Conservation (phyloP, 2,797 vertebrate species). For the Peromyscus eremicus region DNA sequence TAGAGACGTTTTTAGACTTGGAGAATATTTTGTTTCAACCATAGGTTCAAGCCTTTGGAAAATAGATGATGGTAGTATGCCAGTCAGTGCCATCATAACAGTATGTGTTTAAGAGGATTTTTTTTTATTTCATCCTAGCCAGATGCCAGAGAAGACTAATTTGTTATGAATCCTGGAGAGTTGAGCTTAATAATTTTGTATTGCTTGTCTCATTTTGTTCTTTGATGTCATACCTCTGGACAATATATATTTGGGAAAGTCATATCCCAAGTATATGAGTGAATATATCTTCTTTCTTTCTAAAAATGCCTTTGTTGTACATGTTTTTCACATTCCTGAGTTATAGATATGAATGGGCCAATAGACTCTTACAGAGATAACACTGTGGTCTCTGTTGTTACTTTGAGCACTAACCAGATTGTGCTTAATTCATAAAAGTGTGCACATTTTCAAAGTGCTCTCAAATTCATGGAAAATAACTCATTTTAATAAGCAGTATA, state of each 20-base stretch:
- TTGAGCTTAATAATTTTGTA: neutral
- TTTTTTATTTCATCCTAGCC: neutral
- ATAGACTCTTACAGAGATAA: neutral
- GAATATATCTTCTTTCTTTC: neutral
- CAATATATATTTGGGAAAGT: slow-evolving; percentile 4
- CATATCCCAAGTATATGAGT: neutral
- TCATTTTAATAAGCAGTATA: slow-evolving; percentile 39
- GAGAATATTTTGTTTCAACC: slow-evolving; percentile 10
- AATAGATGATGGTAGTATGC: neutral
- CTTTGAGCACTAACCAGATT: neutral
- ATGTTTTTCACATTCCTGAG: neutral
- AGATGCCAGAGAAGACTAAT: neutral
- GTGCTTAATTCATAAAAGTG: neutral
- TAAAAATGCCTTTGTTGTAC: neutral
- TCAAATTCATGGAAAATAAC: slow-evolving; percentile 18
- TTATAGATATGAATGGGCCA: neutral
- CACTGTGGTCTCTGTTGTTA: neutral
- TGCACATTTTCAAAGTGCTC: neutral
- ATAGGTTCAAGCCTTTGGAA: neutral
- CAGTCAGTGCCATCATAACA: neutral
- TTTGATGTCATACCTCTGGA: neutral
- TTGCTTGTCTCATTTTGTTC: slow-evolving; percentile 24
- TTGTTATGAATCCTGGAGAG: slow-evolving; percentile 12
- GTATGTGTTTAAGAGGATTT: slow-evolving; percentile 1
- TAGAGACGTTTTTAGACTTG: neutral